Evolutionary conservation across 2,797 vertebrate species (phyloP), one percentile per base, ranked within the genome.

Genomic region (Rhinophrynus dorsalis): DNA sequence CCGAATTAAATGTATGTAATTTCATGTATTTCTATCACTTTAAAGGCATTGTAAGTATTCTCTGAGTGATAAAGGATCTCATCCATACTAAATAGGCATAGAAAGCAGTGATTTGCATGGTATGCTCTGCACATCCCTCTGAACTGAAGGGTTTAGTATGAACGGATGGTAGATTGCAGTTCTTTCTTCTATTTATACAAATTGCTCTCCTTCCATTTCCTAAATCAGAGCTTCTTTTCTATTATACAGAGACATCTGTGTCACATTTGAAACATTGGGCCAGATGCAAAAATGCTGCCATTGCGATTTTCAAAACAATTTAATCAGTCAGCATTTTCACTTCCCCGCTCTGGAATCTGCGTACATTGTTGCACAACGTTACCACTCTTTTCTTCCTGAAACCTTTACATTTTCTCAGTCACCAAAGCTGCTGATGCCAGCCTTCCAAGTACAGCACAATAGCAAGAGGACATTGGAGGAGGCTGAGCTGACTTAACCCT

Each of bases 321-420:
- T 24, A 45, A 21, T 33, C 20, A 5, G 24, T 67, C 63, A 57
- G 75, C 75, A 74, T 32, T 76, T 69, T 76, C 66, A 38, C 59
- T 76, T 76, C 65, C 38, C 48, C 54, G 18, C 13, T 23, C 9
- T 57, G 57, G 54, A 60, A 44, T 76, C 62, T 69, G 59, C 12
- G 17, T 1, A 48, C 18, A 44, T 18, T 18, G 11, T 42, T 74
- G 18, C 69, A 47, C 62, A 68, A 73, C n/a, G 24, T 56, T 44
- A 50, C 32, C 35, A 42, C 44, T 32, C 33, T 15, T 68, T 52
- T 17, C 68, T 75, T 68, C 24, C 64, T 60, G 33, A 29, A 58
- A 48, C 54, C 18, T 30, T 35, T 52, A 42, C 57, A 50, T 45
- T 54, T 50, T 40, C 21, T 12, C 5, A 58, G 32, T 45, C 17